These are phyloP conservation scores for Eupithecia insigniata DNA, from an alignment of 2,888 invertebrate genomes.

Conservation along the genomic window DNA sequence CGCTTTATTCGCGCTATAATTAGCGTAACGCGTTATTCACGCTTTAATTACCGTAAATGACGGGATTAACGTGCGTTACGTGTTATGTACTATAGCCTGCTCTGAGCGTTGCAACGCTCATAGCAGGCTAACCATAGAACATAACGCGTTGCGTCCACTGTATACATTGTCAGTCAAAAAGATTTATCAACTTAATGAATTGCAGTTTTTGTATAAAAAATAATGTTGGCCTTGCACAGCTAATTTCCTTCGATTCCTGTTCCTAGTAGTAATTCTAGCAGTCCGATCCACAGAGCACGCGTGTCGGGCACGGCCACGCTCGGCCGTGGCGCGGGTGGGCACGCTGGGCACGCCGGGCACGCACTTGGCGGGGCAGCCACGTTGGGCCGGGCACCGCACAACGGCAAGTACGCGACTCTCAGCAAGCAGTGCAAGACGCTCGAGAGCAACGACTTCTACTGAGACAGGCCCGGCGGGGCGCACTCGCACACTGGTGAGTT, in stretches of 20 bases:
- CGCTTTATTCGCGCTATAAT: no score
- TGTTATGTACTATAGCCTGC: no score
- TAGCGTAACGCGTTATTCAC: no score
- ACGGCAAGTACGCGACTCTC: constrained; percentile 96
- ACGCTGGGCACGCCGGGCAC: constrained; percentile 62
- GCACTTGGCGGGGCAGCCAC: constrained; percentile 85
- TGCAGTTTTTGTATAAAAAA: no score
- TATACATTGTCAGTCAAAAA: no score
- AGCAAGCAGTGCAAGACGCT: constrained; percentile 98
- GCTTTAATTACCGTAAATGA: no score
- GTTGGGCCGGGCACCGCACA: constrained; percentile 88
- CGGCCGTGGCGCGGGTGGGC: constrained; percentile 74
- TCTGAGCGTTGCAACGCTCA: no score
- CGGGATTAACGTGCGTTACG: no score
- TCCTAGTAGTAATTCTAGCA: constrained; percentile 8
- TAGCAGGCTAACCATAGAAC: no score
- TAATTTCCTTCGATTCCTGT: neutral
- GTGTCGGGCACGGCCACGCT: constrained; percentile 74
- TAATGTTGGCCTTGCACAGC: no score
- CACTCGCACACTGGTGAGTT: constrained; percentile 36
- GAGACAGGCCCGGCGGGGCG: constrained; percentile 89
- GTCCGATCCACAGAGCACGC: constrained; percentile 64
- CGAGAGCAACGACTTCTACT: constrained; percentile 97
- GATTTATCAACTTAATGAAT: no score
- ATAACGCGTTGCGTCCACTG: no score